Conservation (phyloP, 2,888 invertebrate genomes). For the Meteorus colon region DNA sequence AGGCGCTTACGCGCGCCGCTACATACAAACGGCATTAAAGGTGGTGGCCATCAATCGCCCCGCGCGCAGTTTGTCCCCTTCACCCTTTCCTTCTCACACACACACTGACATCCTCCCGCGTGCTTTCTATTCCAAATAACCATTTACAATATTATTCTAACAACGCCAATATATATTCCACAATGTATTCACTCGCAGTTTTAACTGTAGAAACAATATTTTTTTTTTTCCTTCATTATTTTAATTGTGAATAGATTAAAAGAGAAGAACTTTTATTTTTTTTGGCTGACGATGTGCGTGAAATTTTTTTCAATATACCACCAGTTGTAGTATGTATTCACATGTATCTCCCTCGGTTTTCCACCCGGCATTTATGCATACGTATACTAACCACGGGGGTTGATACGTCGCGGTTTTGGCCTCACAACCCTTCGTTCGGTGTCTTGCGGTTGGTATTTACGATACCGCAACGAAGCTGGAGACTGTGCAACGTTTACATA, state of each 20-base stretch:
- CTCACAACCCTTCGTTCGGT: constrained; percentile 50
- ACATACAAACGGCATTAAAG: constrained; percentile 74
- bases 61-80: constrained; percentile 45
- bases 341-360: not conserved
- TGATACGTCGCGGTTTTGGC: constrained; percentile 50
- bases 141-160: constrained; percentile 11
- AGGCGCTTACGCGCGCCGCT: constrained; percentile 72
- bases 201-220: not conserved
- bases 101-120: constrained; percentile 30
- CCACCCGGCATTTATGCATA: constrained; percentile 46
- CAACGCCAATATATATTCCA: not conserved
- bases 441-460: constrained; percentile 60
- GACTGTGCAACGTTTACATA: constrained; percentile 41
- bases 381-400: constrained; percentile 50
- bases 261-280: too few relatives aligned
- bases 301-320: too few relatives aligned
- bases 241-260: constrained; percentile 4
- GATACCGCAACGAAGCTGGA: constrained; percentile 54
- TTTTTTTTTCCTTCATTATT: not conserved
- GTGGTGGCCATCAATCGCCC: constrained; percentile 70
- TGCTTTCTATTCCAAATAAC: constrained; percentile 31
- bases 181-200: not conserved
- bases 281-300: too few relatives aligned
- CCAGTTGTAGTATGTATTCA: not conserved
- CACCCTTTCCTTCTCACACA: constrained; percentile 35